Base-by-base conservation (phyloP, 2,888 invertebrate genomes). In the Scaptomyza tumidula region DNA sequence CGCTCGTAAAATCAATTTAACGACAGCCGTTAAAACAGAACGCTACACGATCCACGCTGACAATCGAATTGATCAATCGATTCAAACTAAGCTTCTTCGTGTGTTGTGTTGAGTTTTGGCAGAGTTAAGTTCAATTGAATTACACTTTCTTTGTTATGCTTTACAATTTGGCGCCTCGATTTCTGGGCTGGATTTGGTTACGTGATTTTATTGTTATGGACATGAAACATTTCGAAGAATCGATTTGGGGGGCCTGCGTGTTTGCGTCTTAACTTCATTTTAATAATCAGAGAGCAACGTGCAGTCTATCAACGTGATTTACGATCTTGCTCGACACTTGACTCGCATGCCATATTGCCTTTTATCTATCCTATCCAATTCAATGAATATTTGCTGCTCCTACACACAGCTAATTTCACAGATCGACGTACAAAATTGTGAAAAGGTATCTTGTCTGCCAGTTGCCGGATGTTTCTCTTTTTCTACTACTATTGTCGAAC, bases 1-100 rank as follows among this genome's bases (percentile, higher is more conserved):
- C 74, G 81, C 77, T 87, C 90, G 82, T 90, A 86, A 88, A 91
- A 90, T 78, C 73, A 85, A 84, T 86, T 90, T 91, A 89, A 91
- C 81, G 90, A 84, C 88, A 24, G 46, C 44, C 37, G 65, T 49
- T 49, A 13, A 33, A 49, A 13, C 33, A 67, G 61, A 78, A 62
- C 57, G 64, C 46, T 24, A 57, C 57, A 35, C 73, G 62, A 52
- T 54, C 58, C 16, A 41, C 5, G 33, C 49, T 45, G 50, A 54
- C 61, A 63, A 72, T 58, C 44, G 60, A 76, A 58, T 55, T 43
- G 72, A 71, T 62, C 69, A 71, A 68, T 73, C 64, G 56, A 48
- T 59, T 41, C 33, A 31, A 57, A 61, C 39, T 43, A 29, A 31
- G 53, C 39, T 49, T 29, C 35, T 19, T 16, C n/a, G 50, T 46